These are phyloP conservation scores for Lepidocolaptes lacrymiger DNA, from an alignment of 2,797 vertebrate species.

Conservation along the genomic window DNA sequence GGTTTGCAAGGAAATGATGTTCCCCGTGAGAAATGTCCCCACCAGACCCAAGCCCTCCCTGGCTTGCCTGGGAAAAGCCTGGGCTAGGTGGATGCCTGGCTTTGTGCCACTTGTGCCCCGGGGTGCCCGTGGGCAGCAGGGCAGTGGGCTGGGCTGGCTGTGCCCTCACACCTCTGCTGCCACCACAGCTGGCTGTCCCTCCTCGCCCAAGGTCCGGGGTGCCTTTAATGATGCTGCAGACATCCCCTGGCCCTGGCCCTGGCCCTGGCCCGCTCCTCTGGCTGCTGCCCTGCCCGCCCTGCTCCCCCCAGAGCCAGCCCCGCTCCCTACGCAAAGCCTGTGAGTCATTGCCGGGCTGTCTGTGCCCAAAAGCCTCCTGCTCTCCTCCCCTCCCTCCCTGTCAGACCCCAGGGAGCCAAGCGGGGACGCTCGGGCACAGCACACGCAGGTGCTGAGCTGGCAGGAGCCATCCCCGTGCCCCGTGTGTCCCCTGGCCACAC, in stretches of 20 bases:
- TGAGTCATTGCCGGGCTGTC: conserved; percentile 1
- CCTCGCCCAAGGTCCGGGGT: neutral
- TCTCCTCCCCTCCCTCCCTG: neutral
- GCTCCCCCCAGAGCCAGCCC: neutral
- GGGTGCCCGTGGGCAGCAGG: accelerated
- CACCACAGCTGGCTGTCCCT: neutral
- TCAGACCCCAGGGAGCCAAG: neutral
- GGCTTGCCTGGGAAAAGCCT: neutral
- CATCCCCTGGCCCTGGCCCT: accelerated
- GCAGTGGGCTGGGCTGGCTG: neutral
- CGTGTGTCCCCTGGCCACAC: neutral
- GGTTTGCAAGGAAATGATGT: neutral
- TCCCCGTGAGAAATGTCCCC: neutral
- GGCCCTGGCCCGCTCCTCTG: accelerated
- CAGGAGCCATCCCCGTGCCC: neutral
- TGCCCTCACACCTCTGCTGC: neutral
- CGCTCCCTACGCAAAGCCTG: neutral
- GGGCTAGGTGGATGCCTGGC: neutral
- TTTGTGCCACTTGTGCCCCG: neutral
- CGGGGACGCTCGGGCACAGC: accelerated
- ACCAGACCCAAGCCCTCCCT: neutral
- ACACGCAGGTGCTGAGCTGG: neutral
- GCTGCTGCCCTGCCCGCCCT: neutral
- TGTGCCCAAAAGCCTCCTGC: neutral
- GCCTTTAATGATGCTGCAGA: neutral